phyloP scores from a whole-genome alignment of 2,797 vertebrate species.

The Melanotaenia parkinsoni region DNA sequence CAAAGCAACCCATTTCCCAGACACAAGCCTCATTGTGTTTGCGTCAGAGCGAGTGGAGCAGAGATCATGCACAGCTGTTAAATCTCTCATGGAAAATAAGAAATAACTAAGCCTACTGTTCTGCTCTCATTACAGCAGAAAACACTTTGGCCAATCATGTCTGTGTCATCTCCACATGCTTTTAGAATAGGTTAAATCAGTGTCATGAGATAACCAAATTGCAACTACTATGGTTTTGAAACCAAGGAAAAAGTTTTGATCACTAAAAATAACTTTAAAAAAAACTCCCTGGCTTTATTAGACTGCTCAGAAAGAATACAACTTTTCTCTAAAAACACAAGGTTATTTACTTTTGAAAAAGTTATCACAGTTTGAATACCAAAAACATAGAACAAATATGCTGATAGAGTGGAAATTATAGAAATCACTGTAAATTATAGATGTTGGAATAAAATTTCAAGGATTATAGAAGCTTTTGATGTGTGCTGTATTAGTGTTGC shows the following conservation, averaged over 20 bases:
- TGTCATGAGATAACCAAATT: background rate
- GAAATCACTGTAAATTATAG: background rate
- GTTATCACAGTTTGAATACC: background rate
- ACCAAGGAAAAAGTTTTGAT: background rate
- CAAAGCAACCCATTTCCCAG: constrained; percentile 48
- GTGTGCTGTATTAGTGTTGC: background rate
- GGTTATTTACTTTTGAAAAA: no score
- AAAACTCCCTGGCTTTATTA: background rate
- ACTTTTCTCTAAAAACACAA: background rate
- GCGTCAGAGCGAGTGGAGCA: constrained; percentile 29
- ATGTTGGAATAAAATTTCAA: background rate
- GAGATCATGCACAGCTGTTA: constrained; percentile 61
- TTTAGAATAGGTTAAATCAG: constrained; percentile 5
- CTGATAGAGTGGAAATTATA: background rate
- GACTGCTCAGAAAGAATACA: background rate
- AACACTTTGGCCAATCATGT: constrained; percentile 30
- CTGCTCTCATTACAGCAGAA: constrained; percentile 43
- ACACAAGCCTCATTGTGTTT: constrained; percentile 51
- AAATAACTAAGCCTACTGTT: constrained; percentile 38
- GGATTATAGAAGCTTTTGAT: background rate
- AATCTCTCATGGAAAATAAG: constrained; percentile 62
- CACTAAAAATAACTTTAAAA: background rate
- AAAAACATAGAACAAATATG: background rate
- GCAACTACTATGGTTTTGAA: no score
- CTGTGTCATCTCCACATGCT: constrained; percentile 2